Conservation (phyloP, 2,888 invertebrate genomes). For the Lithophane socia region DNA sequence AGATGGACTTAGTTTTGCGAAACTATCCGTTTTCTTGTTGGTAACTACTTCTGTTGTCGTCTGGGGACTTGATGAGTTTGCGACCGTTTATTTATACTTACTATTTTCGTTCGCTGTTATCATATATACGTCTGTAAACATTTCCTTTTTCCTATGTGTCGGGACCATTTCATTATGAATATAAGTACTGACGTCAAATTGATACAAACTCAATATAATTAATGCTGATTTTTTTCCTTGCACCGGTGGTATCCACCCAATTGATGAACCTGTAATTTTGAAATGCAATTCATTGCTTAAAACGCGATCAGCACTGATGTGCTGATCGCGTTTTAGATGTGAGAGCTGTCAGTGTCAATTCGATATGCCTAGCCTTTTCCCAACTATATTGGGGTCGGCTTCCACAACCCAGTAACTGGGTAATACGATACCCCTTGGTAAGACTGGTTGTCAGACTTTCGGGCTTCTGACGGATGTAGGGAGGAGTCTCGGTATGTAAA, state of each 20-base stretch:
- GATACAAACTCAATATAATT: background rate
- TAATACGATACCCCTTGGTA: no score
- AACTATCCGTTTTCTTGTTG: background rate
- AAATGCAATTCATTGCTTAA: background rate
- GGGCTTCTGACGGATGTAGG: no score
- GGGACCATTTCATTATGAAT: background rate
- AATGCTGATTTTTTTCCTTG: background rate
- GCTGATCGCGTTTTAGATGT: no score
- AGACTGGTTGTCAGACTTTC: no score
- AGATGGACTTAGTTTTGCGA: no score
- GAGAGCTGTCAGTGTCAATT: no score
- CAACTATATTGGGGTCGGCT: no score
- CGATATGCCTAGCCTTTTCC: no score
- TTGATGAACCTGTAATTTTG: background rate
- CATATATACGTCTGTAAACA: rapidly evolving
- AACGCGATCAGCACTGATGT: no score
- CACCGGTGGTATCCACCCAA: background rate
- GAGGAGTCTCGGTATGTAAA: no score
- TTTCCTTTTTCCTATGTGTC: rapidly evolving
- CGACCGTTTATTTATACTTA: background rate
- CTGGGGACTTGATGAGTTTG: background rate
- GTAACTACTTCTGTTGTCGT: background rate
- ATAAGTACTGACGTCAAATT: background rate
- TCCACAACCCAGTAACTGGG: no score
- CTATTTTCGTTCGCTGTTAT: background rate